phyloP scores from a whole-genome alignment of 2,113 vertebrate species.

The crab-eating macaque (Macaca fascicularis) region DNA sequence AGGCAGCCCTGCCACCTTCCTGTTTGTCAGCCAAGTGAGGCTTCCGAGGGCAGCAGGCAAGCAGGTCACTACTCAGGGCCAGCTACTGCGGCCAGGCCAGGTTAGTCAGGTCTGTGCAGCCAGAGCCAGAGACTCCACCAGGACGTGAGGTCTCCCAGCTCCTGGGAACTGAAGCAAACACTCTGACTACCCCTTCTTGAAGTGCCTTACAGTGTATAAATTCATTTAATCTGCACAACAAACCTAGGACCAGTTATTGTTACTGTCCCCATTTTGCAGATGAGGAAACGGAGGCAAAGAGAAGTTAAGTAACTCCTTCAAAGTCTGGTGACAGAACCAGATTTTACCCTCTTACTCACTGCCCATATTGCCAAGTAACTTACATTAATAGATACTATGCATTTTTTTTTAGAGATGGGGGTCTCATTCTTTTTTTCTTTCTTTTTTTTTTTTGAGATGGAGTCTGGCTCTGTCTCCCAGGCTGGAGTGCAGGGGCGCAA shows the following conservation, averaged over 20 bases:
- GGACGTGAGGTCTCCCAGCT: neutral
- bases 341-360: neutral
- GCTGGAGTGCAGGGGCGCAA: too few species aligned
- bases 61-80: neutral
- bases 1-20: conserved; percentile 56
- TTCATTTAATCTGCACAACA: neutral
- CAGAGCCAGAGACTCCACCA: neutral
- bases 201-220: neutral
- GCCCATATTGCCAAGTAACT: neutral
- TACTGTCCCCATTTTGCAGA: neutral
- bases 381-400: neutral
- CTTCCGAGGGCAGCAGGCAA: neutral
- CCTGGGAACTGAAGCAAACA: neutral
- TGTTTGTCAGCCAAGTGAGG: conserved; percentile 24
- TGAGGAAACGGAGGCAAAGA: neutral
- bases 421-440: too few species aligned
- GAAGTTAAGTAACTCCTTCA: neutral
- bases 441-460: too few species aligned
- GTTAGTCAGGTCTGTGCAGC: neutral
- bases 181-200: neutral
- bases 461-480: too few species aligned
- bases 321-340: neutral
- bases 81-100: neutral
- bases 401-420: too few species aligned
- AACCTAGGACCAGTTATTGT: neutral